phyloP scores from a whole-genome alignment of 2,888 invertebrate species.

The Bellardia pandia region DNA sequence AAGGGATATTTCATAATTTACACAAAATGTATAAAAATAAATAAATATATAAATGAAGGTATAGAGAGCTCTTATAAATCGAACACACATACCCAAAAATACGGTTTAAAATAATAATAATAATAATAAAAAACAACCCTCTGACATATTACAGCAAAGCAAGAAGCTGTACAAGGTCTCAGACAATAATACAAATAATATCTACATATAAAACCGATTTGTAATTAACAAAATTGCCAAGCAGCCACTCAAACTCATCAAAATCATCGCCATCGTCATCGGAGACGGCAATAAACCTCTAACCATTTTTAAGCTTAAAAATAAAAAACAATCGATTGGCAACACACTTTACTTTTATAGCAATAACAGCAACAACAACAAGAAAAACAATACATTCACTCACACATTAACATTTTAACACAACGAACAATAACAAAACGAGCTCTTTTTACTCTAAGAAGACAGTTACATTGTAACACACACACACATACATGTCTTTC shows the following conservation, averaged over 20 bases:
- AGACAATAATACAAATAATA: slow-evolving; percentile 70
- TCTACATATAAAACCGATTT: slow-evolving; percentile 79
- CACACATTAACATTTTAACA: slow-evolving; percentile 35
- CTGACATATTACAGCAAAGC: slow-evolving; percentile 41
- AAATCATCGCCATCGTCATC: slow-evolving; percentile 57
- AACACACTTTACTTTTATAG: slow-evolving; percentile 66
- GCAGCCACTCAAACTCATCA: slow-evolving; percentile 79
- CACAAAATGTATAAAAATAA: slow-evolving; percentile 63
- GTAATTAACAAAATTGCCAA: slow-evolving; percentile 84
- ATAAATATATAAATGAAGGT: slow-evolving; percentile 38
- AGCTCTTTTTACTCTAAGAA: slow-evolving; percentile 55
- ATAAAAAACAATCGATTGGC: slow-evolving; percentile 64
- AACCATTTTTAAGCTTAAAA: slow-evolving; percentile 43
- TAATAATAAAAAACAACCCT: slow-evolving; percentile 67
- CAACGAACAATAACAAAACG: slow-evolving; percentile 10
- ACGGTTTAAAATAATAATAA: slow-evolving; percentile 15
- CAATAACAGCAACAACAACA: slow-evolving; percentile 14
- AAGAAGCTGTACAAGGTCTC: slow-evolving; percentile 72
- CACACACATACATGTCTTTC: not conserved
- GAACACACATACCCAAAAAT: slow-evolving; percentile 38
- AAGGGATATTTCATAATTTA: slow-evolving; percentile 70
- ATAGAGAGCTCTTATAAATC: slow-evolving; percentile 66
- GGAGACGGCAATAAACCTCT: not conserved
- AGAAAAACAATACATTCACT: slow-evolving; percentile 4
- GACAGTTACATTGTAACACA: slow-evolving; percentile 57